These are phyloP conservation scores for Laothoe populi DNA, from an alignment of 2,888 invertebrate species.

Conservation along the genomic window DNA sequence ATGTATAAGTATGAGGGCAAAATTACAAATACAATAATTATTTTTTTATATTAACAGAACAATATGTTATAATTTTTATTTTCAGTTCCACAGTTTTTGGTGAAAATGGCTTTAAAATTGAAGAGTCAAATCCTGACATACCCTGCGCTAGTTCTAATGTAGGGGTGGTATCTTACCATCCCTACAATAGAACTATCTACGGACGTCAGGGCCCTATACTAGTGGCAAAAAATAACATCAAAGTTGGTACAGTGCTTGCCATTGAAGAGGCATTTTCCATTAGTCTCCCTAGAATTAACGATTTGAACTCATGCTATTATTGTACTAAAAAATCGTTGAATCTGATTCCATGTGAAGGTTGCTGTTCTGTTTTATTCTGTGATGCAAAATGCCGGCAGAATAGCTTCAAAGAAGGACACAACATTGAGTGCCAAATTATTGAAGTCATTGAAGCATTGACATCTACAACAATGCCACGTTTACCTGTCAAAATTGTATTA, in stretches of 20 bases:
- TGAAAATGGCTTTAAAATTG: not conserved
- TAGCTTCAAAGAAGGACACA: slow-evolving; percentile 11
- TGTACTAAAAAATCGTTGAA: slow-evolving; percentile 4
- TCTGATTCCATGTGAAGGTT: not conserved
- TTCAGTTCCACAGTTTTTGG: not conserved
- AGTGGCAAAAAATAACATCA: slow-evolving; percentile 2
- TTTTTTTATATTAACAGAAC: no score
- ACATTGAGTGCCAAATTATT: slow-evolving; percentile 3
- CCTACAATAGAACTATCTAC: no score
- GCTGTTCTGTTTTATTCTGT: slow-evolving; percentile 2
- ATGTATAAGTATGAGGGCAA: no score
- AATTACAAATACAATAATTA: no score
- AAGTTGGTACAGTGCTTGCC: not conserved
- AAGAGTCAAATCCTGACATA: not conserved
- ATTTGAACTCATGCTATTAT: not conserved
- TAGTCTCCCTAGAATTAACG: not conserved
- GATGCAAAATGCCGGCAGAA: not conserved
- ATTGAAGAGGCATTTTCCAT: slow-evolving; percentile 4
- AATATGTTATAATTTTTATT: not conserved
- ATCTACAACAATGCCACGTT: not conserved
- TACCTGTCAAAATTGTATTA: not conserved
- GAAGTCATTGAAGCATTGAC: not conserved
- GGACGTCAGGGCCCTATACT: not conserved
- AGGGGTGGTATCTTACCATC: not conserved
- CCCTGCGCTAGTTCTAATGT: not conserved